Percentiles rank a stretch among this genome's conserved stretches.
These are phyloP conservation scores for Wiebesia pumilae DNA, from an alignment of 1,140 invertebrate species.

Conservation along the genomic window DNA sequence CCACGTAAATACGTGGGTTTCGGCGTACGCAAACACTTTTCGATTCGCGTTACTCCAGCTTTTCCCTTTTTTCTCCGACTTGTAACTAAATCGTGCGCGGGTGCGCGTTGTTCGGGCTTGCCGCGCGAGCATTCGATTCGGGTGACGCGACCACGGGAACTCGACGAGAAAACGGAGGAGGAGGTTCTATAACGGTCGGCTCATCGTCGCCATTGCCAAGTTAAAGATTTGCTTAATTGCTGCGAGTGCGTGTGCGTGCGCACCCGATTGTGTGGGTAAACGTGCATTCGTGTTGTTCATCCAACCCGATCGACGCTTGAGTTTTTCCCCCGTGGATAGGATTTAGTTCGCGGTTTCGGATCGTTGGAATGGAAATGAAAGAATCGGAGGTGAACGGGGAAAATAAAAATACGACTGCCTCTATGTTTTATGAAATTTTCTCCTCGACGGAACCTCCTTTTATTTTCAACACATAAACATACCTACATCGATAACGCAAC, in stretches of 20 bases:
- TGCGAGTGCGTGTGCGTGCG: not conserved
- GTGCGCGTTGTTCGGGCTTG: not conserved
- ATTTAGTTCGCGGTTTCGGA: not conserved
- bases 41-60: not conserved
- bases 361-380: not conserved
- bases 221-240: conserved; percentile 20
- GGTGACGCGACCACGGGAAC: not conserved
- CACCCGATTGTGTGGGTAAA: not conserved
- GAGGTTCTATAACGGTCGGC: conserved; percentile 31
- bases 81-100: not conserved
- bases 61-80: not conserved
- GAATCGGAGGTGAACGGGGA: not conserved
- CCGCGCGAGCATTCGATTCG: not conserved
- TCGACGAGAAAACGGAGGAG: not conserved
- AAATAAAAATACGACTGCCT: conserved; percentile 3
- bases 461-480: conserved; percentile 33
- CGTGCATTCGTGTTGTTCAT: not conserved
- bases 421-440: not conserved
- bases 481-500: not conserved
- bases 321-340: not conserved
- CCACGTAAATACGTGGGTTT: not conserved
- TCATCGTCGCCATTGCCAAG: conserved; percentile 27
- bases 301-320: not conserved
- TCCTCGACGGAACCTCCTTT: conserved; percentile 28
- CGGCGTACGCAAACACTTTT: conserved; percentile 5